Percentiles rank a stretch among this genome's conserved stretches.
These are phyloP conservation scores for Scaptomyza pallida DNA, from an alignment of 1,140 invertebrate genomes.

Conservation along the genomic window DNA sequence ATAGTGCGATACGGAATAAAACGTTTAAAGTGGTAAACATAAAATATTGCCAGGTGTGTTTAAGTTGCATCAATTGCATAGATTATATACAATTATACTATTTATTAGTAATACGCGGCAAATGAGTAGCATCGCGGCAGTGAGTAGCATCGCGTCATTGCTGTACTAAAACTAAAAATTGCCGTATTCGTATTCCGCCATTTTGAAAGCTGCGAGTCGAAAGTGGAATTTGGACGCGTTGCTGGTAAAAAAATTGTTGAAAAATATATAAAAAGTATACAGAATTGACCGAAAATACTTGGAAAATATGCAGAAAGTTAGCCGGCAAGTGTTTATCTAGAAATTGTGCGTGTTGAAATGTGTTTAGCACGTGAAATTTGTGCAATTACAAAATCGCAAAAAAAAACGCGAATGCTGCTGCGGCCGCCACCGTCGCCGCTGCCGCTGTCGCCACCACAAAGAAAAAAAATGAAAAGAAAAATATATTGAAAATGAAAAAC, in stretches of 20 bases:
- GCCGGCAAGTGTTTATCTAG: slow-evolving; percentile 39
- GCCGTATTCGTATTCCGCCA: slow-evolving; percentile 83
- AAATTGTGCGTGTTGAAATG: slow-evolving; percentile 62
- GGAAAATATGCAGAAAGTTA: slow-evolving; percentile 36
- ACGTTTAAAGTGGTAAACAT: slow-evolving; percentile 43
- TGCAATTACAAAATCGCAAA: slow-evolving; percentile 74
- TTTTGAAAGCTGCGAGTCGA: slow-evolving; percentile 83
- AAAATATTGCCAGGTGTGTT: slow-evolving; percentile 58
- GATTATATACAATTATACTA: slow-evolving; percentile 23
- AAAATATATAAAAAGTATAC: slow-evolving; percentile 68
- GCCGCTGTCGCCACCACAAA: slow-evolving; percentile 61
- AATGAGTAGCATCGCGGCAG: slow-evolving; percentile 63
- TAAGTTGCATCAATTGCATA: slow-evolving; percentile 10
- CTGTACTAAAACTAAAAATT: slow-evolving; percentile 83
- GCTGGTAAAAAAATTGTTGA: slow-evolving; percentile 73
- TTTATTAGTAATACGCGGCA: slow-evolving; percentile 47
- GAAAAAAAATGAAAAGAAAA: slow-evolving; percentile 56
- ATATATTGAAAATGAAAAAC: slow-evolving; percentile 35
- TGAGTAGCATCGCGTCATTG: slow-evolving; percentile 81
- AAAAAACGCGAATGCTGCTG: slow-evolving; percentile 44
- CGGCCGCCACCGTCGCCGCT: slow-evolving; percentile 61
- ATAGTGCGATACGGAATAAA: slow-evolving; percentile 51
- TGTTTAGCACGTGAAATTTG: slow-evolving; percentile 72
- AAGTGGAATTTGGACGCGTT: slow-evolving; percentile 83
- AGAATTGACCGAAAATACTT: slow-evolving; percentile 60